These are phyloP conservation scores for Atrina japonica DNA, from an alignment of 2,888 invertebrate species.

Conservation along the genomic window DNA sequence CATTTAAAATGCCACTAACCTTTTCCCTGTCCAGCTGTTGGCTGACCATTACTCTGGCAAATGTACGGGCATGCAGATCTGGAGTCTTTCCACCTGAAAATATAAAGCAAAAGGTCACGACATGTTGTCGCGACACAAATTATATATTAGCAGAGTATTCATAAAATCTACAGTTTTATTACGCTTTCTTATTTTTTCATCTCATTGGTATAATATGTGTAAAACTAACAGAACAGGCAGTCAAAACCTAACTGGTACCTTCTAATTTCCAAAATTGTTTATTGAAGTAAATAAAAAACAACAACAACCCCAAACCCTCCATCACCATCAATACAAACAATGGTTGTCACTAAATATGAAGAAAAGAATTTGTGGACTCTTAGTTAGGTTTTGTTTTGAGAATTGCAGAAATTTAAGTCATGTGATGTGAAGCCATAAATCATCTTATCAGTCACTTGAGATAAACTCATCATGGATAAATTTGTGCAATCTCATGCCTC, in stretches of 20 bases:
- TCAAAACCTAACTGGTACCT: not conserved
- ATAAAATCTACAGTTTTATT: not conserved
- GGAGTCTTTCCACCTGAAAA: constrained; percentile 98
- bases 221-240: not conserved
- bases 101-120: constrained; percentile 77
- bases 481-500: too few species aligned
- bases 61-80: constrained; percentile 93
- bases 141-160: constrained; percentile 27
- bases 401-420: too few species aligned
- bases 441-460: too few species aligned
- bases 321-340: too few species aligned
- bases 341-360: too few species aligned
- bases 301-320: too few species aligned
- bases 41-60: constrained; percentile 98
- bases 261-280: too few species aligned
- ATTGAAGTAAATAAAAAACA: too few species aligned
- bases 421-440: too few species aligned
- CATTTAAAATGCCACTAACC: constrained; percentile 86
- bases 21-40: constrained; percentile 95
- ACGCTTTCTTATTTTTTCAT: not conserved
- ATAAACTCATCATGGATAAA: too few species aligned
- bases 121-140: constrained; percentile 38
- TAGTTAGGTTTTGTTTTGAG: too few species aligned
- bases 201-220: not conserved
- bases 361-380: too few species aligned